A percentile compares a stretch with the other conserved stretches of the same genome.
Conservation (phyloP, 1,140 invertebrate genomes). For the Cephus cinctus region DNA sequence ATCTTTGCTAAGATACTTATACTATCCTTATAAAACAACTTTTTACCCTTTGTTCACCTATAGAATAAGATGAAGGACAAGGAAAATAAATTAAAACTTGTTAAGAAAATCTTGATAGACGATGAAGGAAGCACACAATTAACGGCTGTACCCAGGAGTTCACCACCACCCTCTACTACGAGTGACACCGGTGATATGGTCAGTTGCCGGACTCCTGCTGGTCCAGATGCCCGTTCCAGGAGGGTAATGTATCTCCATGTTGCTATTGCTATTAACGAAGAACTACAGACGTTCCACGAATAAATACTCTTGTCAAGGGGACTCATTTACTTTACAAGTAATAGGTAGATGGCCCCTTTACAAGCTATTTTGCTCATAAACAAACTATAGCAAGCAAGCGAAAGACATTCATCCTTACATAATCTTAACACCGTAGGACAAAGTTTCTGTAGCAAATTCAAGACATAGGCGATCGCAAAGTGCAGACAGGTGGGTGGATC, state of each 20-base stretch:
- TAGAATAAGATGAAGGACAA: constrained; percentile 56
- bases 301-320: too few relatives aligned
- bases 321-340: too few relatives aligned
- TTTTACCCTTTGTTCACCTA: constrained; percentile 15
- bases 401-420: too few relatives aligned
- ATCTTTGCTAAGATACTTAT: background rate
- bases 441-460: constrained; percentile 65
- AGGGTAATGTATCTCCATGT: too few relatives aligned
- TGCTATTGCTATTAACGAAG: too few relatives aligned
- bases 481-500: constrained; percentile 86
- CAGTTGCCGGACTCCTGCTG: constrained; percentile 19
- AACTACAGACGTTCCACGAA: too few relatives aligned
- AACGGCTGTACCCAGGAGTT: too few relatives aligned
- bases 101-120: constrained; percentile 54
- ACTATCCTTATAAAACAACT: constrained; percentile 8
- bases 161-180: too few relatives aligned
- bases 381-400: background rate
- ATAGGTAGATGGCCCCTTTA: too few relatives aligned
- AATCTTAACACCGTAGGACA: constrained; percentile 26
- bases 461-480: constrained; percentile 78
- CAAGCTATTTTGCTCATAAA: too few relatives aligned
- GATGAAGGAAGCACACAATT: too few relatives aligned
- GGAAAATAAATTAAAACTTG: constrained; percentile 55
- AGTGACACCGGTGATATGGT: too few relatives aligned
- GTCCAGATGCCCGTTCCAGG: constrained; percentile 37